phyloP scores from a whole-genome alignment of 2,888 invertebrate genomes.

The Hoplodrina blanda region DNA sequence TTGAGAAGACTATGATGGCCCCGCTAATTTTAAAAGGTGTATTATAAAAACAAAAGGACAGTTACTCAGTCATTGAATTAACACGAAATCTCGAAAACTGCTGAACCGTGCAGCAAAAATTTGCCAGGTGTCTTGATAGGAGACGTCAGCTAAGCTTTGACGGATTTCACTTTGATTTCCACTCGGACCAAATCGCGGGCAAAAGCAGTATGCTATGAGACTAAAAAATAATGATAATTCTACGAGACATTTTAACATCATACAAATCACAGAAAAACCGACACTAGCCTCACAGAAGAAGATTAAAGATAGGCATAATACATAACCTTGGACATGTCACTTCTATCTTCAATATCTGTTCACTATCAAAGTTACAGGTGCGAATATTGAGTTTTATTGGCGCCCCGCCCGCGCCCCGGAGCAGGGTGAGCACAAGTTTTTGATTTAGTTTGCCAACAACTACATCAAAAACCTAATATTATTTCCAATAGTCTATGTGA shows the following conservation, averaged over 20 bases:
- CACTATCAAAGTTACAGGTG: slow-evolving; percentile 53
- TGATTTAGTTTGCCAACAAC: slow-evolving; percentile 63
- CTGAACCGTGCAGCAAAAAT: too few relatives aligned
- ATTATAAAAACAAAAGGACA: too few relatives aligned
- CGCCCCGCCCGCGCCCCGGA: slow-evolving; percentile 37
- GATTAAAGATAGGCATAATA: slow-evolving; percentile 30
- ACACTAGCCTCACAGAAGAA: slow-evolving; percentile 12
- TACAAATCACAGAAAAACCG: not conserved
- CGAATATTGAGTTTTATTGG: slow-evolving; percentile 66
- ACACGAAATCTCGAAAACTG: too few relatives aligned
- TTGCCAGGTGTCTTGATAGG: too few relatives aligned
- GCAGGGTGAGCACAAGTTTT: slow-evolving; percentile 56
- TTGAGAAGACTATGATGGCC: not conserved
- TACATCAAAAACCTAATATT: slow-evolving; percentile 48
- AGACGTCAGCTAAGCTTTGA: too few relatives aligned
- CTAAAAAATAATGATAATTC: not conserved
- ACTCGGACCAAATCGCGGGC: too few relatives aligned
- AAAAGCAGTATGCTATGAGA: too few relatives aligned
- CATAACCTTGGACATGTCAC: not conserved
- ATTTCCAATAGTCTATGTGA: slow-evolving; percentile 26
- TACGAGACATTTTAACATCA: not conserved
- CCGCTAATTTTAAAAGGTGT: not conserved
- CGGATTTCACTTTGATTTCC: too few relatives aligned
- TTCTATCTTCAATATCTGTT: slow-evolving; percentile 36
- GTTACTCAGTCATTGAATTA: too few relatives aligned